phyloP scores from a whole-genome alignment of 2,797 vertebrate species.

The Galagoides demidoff region DNA sequence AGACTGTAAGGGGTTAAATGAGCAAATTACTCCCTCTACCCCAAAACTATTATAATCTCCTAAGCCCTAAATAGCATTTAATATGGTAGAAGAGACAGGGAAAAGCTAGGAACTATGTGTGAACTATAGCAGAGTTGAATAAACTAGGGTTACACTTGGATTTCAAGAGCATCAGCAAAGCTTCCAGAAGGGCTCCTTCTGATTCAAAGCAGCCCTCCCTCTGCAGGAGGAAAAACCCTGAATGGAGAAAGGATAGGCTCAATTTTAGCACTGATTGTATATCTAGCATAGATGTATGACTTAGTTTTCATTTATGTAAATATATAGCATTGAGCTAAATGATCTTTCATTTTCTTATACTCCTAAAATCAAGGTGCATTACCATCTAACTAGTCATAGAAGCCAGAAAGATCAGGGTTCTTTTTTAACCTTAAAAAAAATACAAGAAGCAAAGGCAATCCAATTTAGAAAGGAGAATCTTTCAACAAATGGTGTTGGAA shows the following conservation, averaged over 20 bases:
- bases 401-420: not conserved
- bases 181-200: not conserved
- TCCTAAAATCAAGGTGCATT: not conserved
- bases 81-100: not conserved
- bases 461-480: slow-evolving; percentile 5
- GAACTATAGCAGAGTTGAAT: not conserved
- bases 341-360: not conserved
- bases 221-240: not conserved
- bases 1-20: slow-evolving; percentile 66
- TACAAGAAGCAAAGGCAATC: not conserved
- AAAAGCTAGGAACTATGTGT: not conserved
- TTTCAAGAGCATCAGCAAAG: not conserved
- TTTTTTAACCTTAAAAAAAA: not conserved
- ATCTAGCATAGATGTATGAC: not conserved
- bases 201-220: not conserved
- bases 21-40: not conserved
- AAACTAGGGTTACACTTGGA: not conserved
- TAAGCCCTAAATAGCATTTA: not conserved
- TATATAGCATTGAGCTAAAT: not conserved
- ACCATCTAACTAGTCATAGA: not conserved
- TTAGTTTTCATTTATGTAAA: not conserved
- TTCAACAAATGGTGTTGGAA: not conserved
- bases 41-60: not conserved
- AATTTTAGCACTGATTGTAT: not conserved
- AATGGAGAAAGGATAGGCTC: too few species aligned